Evolutionary conservation across 2,888 invertebrate genomes (phyloP).

Genomic region (Ferrisia virgata): DNA sequence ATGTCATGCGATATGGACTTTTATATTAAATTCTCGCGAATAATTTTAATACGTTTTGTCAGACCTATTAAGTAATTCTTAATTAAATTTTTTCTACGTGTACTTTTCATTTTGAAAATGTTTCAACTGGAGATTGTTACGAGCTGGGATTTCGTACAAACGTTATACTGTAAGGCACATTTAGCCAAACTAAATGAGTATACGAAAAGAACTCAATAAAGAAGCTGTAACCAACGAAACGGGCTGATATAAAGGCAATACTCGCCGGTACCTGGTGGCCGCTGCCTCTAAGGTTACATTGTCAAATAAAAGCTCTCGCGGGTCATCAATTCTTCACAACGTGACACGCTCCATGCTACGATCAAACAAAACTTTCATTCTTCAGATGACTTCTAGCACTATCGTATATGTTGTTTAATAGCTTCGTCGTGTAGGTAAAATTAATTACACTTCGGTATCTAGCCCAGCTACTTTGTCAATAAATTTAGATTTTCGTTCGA

Average conservation of each 20-base stretch:
- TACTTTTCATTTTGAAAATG: neutral
- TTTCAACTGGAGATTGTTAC: neutral
- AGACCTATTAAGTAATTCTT: neutral
- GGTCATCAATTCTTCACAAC: neutral
- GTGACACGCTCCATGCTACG: neutral
- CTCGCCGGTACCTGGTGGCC: neutral
- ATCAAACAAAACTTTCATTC: neutral
- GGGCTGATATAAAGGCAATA: neutral
- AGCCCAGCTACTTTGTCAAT: neutral
- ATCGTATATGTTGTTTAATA: neutral
- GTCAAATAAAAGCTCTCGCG: conserved; percentile 14
- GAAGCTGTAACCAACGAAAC: neutral
- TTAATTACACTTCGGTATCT: neutral
- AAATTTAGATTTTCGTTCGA: neutral
- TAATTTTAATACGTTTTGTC: neutral
- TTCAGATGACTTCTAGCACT: neutral
- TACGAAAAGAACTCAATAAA: neutral
- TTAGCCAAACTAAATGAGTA: neutral
- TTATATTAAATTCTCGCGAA: neutral
- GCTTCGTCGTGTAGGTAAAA: neutral
- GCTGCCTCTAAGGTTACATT: neutral
- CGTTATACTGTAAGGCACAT: no score
- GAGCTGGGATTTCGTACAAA: neutral
- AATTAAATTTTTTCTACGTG: neutral
- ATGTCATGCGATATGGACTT: neutral